Evolutionary conservation across 2,113 vertebrate species (phyloP).

Genomic region (Tamias sibiricus): DNA sequence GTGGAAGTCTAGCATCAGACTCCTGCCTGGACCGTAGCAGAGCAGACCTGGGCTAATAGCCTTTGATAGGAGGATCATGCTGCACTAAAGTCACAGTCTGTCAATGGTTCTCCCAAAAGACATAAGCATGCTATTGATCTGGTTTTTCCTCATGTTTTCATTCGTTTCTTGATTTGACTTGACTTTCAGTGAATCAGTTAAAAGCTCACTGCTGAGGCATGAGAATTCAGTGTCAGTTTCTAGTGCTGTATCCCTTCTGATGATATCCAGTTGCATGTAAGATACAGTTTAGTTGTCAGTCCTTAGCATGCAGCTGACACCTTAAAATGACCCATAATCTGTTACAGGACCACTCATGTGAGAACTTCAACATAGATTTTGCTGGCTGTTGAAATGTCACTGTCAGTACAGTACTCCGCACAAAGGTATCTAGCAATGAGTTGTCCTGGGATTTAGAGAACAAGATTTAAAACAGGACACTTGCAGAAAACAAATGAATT

Average conservation of each 20-base stretch:
- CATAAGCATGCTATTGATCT: background rate
- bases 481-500: background rate
- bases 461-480: background rate
- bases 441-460: background rate
- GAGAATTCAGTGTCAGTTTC: slow-evolving; percentile 31
- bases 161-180: slow-evolving; percentile 55
- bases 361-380: background rate
- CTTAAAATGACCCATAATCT: slow-evolving; percentile 37
- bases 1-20: background rate
- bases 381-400: background rate
- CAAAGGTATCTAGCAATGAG: background rate
- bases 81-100: background rate
- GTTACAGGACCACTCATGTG: background rate
- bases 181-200: slow-evolving; percentile 20
- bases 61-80: background rate
- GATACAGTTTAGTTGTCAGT: background rate
- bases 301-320: background rate
- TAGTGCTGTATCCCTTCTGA: background rate
- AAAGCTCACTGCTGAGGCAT: background rate
- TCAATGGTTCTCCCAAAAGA: slow-evolving; percentile 7
- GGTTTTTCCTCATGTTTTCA: slow-evolving; percentile 24
- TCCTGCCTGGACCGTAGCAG: background rate
- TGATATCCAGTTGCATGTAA: slow-evolving; percentile 41
- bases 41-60: background rate
- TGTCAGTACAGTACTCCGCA: background rate